A percentile compares a stretch with the other conserved stretches of the same genome.
Conservation (phyloP, 2,113 vertebrate species). For the Podarcis muralis region DNA sequence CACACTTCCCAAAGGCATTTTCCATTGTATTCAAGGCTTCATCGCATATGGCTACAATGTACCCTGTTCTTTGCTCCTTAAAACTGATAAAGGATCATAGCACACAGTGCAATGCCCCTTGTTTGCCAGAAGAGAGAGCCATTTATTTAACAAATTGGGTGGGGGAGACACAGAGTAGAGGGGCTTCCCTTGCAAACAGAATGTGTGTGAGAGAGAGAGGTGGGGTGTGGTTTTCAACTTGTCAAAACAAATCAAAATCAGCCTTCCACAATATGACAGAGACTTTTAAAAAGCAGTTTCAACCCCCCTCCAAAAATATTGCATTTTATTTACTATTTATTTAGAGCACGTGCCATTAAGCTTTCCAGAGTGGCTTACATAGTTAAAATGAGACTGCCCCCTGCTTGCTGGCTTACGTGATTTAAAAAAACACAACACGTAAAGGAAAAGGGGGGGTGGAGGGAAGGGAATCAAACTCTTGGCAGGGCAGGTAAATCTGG, state of each 20-base stretch:
- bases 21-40: neutral
- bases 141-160: conserved; percentile 21
- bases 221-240: neutral
- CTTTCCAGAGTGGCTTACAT: too few species aligned
- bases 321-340: too few species aligned
- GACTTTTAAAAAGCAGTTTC: too few species aligned
- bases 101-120: neutral
- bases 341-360: too few species aligned
- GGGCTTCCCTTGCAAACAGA: neutral
- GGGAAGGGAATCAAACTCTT: neutral
- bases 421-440: too few species aligned
- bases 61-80: neutral
- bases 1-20: neutral
- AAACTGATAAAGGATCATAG: neutral
- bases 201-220: neutral
- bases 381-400: too few species aligned
- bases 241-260: neutral
- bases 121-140: conserved; percentile 65
- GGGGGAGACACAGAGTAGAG: neutral
- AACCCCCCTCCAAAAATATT: neutral
- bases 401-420: too few species aligned
- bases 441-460: too few species aligned
- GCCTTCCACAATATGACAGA: neutral
- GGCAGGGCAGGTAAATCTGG: neutral
- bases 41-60: neutral